phyloP scores from a whole-genome alignment of 1,140 invertebrate species.

The Pogonus chalceus region DNA sequence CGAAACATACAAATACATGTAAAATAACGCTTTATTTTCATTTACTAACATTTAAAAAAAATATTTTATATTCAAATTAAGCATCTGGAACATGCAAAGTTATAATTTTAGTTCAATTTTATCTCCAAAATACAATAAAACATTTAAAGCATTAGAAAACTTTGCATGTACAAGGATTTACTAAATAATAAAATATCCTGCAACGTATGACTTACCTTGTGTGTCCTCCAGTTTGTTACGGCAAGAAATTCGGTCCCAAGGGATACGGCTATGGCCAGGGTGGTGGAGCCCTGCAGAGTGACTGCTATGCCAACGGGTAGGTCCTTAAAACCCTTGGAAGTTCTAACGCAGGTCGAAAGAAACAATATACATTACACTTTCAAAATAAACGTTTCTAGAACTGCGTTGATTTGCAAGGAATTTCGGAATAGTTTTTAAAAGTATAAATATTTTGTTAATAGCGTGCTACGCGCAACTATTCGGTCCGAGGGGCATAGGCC shows the following conservation, averaged over 20 bases:
- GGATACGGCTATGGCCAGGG: slow-evolving; percentile 90
- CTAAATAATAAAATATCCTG: slow-evolving; percentile 13
- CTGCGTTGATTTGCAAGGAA: background rate
- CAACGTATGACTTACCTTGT: slow-evolving; percentile 11
- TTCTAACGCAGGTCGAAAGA: background rate
- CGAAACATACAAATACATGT: too few species aligned
- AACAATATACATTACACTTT: background rate
- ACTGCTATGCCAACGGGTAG: slow-evolving; percentile 66
- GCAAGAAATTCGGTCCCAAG: slow-evolving; percentile 86
- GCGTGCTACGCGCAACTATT: slow-evolving; percentile 71
- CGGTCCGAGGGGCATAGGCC: slow-evolving; percentile 84
- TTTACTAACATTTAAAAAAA: too few species aligned
- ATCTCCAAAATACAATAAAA: too few species aligned
- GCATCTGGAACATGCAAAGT: slow-evolving; percentile 1
- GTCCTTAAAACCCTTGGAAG: slow-evolving; percentile 19
- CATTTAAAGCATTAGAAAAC: background rate
- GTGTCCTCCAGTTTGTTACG: slow-evolving; percentile 74
- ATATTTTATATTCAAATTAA: background rate
- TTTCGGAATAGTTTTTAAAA: background rate
- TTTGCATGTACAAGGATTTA: slow-evolving; percentile 1
- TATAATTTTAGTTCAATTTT: background rate
- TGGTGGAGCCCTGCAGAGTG: slow-evolving; percentile 80
- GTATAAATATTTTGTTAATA: slow-evolving; percentile 39
- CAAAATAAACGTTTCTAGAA: background rate
- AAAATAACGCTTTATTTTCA: too few species aligned